Conservation (phyloP, 2,888 invertebrate species). For the Parnassius apollo region DNA sequence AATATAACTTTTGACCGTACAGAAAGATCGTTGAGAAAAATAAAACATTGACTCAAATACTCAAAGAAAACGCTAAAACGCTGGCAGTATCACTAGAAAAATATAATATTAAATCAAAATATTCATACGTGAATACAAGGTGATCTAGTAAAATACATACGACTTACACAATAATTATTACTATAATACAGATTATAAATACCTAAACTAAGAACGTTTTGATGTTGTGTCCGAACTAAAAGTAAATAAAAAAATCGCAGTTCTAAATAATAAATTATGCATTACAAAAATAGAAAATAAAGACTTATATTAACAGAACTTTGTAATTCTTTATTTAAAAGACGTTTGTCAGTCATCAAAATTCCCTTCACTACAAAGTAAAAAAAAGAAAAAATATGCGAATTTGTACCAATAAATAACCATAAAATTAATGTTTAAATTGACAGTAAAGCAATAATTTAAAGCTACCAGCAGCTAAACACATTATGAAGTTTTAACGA, state of each 20-base stretch:
- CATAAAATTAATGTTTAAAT: too few relatives aligned
- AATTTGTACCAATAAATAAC: too few relatives aligned
- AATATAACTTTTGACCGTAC: background rate
- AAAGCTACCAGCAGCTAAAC: too few relatives aligned
- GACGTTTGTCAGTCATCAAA: too few relatives aligned
- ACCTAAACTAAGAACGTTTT: conserved; percentile 27
- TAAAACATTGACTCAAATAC: background rate
- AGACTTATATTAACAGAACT: background rate
- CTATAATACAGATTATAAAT: conserved; percentile 36
- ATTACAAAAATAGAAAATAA: background rate
- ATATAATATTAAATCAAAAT: background rate
- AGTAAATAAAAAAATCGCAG: conserved; percentile 1
- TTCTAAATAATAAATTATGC: background rate
- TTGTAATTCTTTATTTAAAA: background rate
- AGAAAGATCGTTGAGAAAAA: background rate
- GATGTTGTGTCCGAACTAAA: conserved; percentile 32
- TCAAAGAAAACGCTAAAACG: conserved; percentile 1
- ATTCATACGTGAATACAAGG: conserved; percentile 10
- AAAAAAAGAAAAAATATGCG: background rate
- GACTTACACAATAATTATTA: conserved; percentile 30
- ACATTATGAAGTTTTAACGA: background rate
- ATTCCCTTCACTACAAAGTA: background rate
- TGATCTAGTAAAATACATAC: conserved; percentile 24
- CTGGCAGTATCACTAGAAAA: conserved; percentile 16
- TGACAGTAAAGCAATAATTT: too few relatives aligned